Evolutionary conservation across 2,113 vertebrate genomes (phyloP).

Genomic region (Oncorhynchus nerka): DNA sequence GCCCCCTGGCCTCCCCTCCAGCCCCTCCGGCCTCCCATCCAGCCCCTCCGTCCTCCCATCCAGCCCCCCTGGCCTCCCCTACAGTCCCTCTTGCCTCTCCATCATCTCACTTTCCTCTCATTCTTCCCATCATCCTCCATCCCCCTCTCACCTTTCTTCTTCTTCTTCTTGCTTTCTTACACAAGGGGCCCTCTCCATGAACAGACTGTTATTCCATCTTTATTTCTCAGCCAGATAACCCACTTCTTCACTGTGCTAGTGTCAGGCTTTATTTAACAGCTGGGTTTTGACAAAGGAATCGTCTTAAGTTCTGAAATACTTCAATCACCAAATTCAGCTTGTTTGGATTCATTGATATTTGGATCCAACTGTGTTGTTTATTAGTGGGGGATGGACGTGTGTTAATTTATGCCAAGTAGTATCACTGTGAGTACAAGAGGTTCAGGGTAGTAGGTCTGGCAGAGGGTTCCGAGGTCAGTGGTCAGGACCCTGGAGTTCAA

Average conservation of each 20-base stretch:
- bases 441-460: not conserved
- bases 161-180: constrained; percentile 9
- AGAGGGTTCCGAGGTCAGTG: not conserved
- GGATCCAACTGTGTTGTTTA: not conserved
- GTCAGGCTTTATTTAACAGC: not conserved
- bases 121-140: not conserved
- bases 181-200: too few species aligned
- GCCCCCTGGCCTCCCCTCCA: too few species aligned
- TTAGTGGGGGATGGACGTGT: not conserved
- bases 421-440: not conserved
- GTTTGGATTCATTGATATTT: not conserved
- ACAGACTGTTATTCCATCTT: not conserved
- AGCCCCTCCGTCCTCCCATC: not conserved
- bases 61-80: too few species aligned
- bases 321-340: not conserved
- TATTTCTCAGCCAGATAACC: constrained; percentile 33
- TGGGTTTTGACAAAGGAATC: not conserved
- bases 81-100: not conserved
- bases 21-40: not conserved
- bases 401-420: not conserved
- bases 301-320: not conserved
- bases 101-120: not conserved
- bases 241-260: constrained; percentile 12
- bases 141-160: not conserved
- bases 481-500: not conserved